These are phyloP conservation scores for Sialia sialis DNA, from an alignment of 2,113 vertebrate genomes.

Conservation along the genomic window DNA sequence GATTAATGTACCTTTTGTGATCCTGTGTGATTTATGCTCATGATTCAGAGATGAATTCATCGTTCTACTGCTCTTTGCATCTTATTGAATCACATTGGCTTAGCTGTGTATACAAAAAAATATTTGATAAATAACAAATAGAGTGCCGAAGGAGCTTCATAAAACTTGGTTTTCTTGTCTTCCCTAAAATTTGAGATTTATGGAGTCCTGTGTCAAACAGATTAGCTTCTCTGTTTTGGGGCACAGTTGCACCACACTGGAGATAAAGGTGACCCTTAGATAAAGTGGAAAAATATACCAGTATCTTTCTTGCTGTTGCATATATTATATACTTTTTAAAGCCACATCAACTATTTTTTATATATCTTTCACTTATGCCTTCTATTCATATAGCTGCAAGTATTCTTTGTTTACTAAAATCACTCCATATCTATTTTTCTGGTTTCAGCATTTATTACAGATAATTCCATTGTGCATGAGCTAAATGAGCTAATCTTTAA, in stretches of 20 bases:
- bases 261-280: background rate
- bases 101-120: background rate
- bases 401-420: background rate
- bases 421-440: background rate
- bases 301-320: background rate
- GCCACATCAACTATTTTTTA: background rate
- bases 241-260: background rate
- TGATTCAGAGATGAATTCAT: background rate
- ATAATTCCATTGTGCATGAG: background rate
- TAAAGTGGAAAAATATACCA: background rate
- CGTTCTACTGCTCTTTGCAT: background rate
- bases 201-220: background rate
- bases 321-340: background rate
- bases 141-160: background rate
- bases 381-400: background rate
- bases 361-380: background rate
- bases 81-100: background rate
- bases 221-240: background rate
- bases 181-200: background rate
- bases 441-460: background rate
- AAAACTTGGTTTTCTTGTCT: background rate
- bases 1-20: background rate
- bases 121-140: background rate
- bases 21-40: background rate
- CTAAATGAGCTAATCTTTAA: background rate